Percentiles rank a stretch among this genome's conserved stretches.
Evolutionary conservation across 2,113 vertebrate genomes (phyloP).

Genomic region (Ceyx melanurus): DNA sequence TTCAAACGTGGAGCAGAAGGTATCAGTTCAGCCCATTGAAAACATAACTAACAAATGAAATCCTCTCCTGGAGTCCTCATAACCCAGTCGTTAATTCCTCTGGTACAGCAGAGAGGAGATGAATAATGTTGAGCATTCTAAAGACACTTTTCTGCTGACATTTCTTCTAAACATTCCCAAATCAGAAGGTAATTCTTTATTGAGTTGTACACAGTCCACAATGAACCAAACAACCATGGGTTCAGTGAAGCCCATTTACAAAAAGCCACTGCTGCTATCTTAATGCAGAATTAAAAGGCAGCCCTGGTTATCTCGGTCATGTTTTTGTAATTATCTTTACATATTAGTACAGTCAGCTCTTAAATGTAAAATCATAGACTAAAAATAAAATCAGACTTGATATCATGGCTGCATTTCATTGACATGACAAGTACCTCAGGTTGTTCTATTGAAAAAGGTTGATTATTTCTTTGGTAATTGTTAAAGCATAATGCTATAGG

Average conservation of each 20-base stretch:
- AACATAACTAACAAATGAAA: background rate
- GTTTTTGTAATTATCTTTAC: background rate
- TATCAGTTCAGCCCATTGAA: background rate
- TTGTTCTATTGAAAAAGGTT: background rate
- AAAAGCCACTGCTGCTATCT: background rate
- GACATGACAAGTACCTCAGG: background rate
- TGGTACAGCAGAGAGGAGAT: background rate
- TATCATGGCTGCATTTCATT: background rate
- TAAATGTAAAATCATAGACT: background rate
- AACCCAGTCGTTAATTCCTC: background rate
- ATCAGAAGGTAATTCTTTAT: background rate
- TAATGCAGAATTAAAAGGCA: background rate
- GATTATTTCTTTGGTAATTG: background rate
- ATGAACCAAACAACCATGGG: background rate
- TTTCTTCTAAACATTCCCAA: background rate
- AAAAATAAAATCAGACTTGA: background rate
- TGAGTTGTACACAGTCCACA: accelerated
- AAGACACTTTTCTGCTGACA: background rate
- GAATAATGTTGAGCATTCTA: background rate
- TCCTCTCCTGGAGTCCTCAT: background rate
- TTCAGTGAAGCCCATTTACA: background rate
- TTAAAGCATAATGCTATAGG: background rate
- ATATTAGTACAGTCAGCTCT: background rate
- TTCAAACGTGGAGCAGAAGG: background rate
- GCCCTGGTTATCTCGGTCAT: background rate